These are phyloP conservation scores for Notarius lentiginosus DNA, from an alignment of 2,113 vertebrate species.

Conservation along the genomic window DNA sequence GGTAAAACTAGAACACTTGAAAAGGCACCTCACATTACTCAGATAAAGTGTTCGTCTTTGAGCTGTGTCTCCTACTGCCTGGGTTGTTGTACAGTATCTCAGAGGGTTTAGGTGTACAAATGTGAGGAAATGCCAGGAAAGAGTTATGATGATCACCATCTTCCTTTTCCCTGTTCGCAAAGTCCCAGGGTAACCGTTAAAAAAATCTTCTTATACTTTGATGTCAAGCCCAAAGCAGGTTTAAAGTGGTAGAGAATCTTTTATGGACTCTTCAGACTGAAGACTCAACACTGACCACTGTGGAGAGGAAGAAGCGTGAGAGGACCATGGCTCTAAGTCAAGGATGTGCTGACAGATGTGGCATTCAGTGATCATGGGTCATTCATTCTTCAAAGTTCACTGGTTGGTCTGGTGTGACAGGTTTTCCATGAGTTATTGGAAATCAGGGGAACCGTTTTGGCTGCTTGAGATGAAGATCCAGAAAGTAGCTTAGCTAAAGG, in stretches of 20 bases:
- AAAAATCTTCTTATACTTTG: slow-evolving; percentile 39
- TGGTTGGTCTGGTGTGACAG: neutral
- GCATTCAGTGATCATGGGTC: slow-evolving; percentile 30
- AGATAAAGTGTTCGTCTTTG: slow-evolving; percentile 1
- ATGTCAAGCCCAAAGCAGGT: slow-evolving; percentile 47
- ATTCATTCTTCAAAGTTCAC: slow-evolving; percentile 8
- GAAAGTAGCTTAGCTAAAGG: neutral
- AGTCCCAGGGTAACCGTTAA: slow-evolving; percentile 42
- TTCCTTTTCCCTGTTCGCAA: slow-evolving; percentile 15
- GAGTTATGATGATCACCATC: slow-evolving; percentile 32
- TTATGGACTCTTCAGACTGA: slow-evolving; percentile 25
- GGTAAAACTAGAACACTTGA: slow-evolving; percentile 16
- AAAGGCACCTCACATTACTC: slow-evolving; percentile 27
- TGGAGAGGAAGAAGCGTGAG: slow-evolving; percentile 27
- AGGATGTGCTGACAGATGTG: slow-evolving; percentile 35
- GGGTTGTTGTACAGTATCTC: neutral
- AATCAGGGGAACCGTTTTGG: neutral
- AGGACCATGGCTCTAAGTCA: slow-evolving; percentile 2
- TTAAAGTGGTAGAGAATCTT: slow-evolving; percentile 44
- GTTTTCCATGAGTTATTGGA: neutral
- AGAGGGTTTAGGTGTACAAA: slow-evolving; percentile 23
- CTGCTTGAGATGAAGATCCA: neutral
- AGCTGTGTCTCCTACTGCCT: neutral
- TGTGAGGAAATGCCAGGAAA: slow-evolving; percentile 13
- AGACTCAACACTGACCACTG: slow-evolving; percentile 19